Base-by-base conservation (phyloP, 2,113 vertebrate genomes). In the Enhydra lutris region DNA sequence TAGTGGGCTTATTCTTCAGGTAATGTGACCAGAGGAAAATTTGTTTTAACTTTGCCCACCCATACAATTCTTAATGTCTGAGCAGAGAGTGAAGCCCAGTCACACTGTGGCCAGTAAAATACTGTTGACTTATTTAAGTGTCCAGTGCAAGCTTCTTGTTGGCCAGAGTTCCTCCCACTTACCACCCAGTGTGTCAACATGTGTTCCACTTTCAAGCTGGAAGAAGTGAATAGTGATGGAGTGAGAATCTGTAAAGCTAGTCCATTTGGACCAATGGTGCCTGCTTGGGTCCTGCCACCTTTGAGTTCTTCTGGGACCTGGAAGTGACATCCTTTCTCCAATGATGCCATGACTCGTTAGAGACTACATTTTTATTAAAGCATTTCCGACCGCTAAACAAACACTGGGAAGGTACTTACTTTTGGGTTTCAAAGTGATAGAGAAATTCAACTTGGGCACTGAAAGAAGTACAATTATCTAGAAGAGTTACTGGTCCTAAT, bases 351-450 rank as follows among this genome's bases (percentile, higher is more conserved):
- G 29, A 50, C 23, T 74, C 74, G 39, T 59, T 82, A 67, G 83
- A 90, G 63, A 81, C 67, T n/a, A 59, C n/a, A 10, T 89, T 96
- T 92, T 96, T 52, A 47, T 61, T 91, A 79, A 97, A 96, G 79
- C 36, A 34, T 89, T 93, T 92, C 52, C 17, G 50, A 50, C 39
- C 80, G 71, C 42, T 69, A 89, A 96, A 42, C 45, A 91, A 87
- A 89, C 50, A 39, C 1, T 59, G 84, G 67, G 52, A 85, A 91
- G 3, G 24, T 47, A 90, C 76, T 92, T 94, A 45, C 50, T 50
- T 97, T 87, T 6, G 31, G 9, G 34, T 96, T 95, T 88, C 95
- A 89, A 69, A 88, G 36, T 90, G 59, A 80, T 74, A 69, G 81
- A 63, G 86, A 89, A 89, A 88, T 73, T 45, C 84, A 59, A 34